These are phyloP conservation scores for Cassiopea andromeda DNA, from an alignment of 30 jellyfish, hydroid and myxozoan genomes.

Conservation along the genomic window DNA sequence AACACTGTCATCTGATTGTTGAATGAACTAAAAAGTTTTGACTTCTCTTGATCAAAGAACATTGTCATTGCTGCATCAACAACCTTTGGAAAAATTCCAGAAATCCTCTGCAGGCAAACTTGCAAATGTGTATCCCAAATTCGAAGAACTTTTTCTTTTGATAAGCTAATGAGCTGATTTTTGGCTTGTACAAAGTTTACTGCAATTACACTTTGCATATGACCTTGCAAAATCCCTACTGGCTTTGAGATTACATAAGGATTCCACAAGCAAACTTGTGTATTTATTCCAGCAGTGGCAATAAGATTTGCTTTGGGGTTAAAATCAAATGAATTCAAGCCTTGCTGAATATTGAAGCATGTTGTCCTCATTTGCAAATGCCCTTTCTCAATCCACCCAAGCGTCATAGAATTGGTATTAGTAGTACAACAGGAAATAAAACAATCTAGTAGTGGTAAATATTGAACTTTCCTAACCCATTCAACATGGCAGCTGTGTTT, in stretches of 20 bases:
- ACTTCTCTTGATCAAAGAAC: constrained; percentile 75
- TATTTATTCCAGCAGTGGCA: constrained; percentile 97
- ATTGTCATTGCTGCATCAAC: constrained; percentile 77
- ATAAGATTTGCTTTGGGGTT: constrained; percentile 78
- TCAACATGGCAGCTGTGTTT: constrained; percentile 74
- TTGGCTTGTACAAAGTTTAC: constrained; percentile 77
- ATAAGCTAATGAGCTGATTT: constrained; percentile 83
- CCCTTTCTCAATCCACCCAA: constrained; percentile 91
- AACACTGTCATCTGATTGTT: constrained; percentile 71
- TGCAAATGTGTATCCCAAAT: constrained; percentile 98
- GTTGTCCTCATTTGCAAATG: constrained; percentile 68
- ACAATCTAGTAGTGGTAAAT: constrained; percentile 80
- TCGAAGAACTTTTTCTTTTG: constrained; percentile 90
- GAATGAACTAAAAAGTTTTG: constrained; percentile 73
- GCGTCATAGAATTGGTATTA: constrained; percentile 74
- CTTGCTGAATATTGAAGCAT: constrained; percentile 75
- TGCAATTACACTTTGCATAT: constrained; percentile 84
- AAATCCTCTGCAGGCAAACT: constrained; percentile 89
- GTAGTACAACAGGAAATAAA: constrained; percentile 89
- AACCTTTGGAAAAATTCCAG: constrained; percentile 86
- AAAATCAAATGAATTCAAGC: constrained; percentile 91
- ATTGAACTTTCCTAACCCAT: constrained; percentile 87
- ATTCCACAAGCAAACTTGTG: constrained; percentile 94
- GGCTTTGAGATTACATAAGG: constrained; percentile 95
- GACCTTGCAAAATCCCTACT: constrained; percentile 93